These are phyloP conservation scores for Mellilla xanthometata DNA, from an alignment of 2,888 invertebrate genomes.

Conservation along the genomic window DNA sequence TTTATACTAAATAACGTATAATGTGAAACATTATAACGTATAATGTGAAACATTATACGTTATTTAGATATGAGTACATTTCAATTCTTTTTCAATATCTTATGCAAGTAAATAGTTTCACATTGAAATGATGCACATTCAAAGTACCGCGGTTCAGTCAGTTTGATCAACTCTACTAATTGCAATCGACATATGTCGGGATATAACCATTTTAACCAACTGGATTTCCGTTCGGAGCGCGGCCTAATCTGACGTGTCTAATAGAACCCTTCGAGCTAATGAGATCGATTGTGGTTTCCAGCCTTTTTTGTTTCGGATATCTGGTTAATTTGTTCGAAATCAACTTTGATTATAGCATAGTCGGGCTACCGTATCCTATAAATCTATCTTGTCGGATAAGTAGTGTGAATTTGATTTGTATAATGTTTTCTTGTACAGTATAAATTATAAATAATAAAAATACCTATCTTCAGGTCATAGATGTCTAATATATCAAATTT, in stretches of 20 bases:
- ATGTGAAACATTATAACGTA: too few species aligned
- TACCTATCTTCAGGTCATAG: too few species aligned
- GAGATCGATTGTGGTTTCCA: constrained; percentile 51
- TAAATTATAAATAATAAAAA: too few species aligned
- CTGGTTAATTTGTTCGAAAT: constrained; percentile 17
- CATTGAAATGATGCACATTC: background rate
- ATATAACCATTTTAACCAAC: constrained; percentile 26
- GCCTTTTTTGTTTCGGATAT: constrained; percentile 34
- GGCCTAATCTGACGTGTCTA: constrained; percentile 63
- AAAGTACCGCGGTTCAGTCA: background rate
- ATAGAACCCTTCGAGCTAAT: constrained; percentile 55
- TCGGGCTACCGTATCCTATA: background rate
- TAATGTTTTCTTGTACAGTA: too few species aligned
- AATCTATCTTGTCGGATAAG: too few species aligned
- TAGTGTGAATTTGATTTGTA: too few species aligned
- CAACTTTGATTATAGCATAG: constrained; percentile 14
- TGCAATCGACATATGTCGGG: constrained; percentile 55
- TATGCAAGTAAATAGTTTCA: too few species aligned
- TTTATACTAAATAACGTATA: too few species aligned
- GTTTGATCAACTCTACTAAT: constrained; percentile 52
- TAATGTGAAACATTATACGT: too few species aligned
- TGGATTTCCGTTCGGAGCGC: constrained; percentile 59
- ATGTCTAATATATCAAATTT: too few species aligned
- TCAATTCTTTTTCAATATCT: too few species aligned
- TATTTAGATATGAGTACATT: too few species aligned